Base-by-base conservation (phyloP, 2,113 vertebrate species). In the Macaca mulatta region DNA sequence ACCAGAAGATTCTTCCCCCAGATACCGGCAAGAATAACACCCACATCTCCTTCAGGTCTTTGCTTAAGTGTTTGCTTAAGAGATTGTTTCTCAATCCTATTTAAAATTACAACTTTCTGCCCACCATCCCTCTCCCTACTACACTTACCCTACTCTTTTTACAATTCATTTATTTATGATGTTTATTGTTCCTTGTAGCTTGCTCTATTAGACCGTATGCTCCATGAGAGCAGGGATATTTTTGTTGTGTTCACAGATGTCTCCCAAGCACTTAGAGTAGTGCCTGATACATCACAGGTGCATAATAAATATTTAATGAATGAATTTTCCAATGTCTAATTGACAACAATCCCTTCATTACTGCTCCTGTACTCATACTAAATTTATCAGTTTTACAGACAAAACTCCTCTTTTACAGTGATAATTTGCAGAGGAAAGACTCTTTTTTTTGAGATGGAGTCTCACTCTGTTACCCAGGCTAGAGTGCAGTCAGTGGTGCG, bases 241-340 rank as follows among this genome's bases (percentile, higher is more conserved):
- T 77, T 12, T 72, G n/a, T 79, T 57, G 72, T 74, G 38, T 72
- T 74, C 74, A 40, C 2, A 17, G 40, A 78, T 50, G 43, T 86
- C 77, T 83, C 32, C 57, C 23, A 82, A 43, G 59, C 45, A 61
- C 32, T 22, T n/a, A 89, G n/a, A 81, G 38, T 8, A 77, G 30
- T 57, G 30, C n/a, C 16, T 7, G 23, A 27, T 52, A 89, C 50
- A 86, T 69, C 94, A 27, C 72, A 91, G n/a, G 59, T 88, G 13
- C n/a, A 80, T 80, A 82, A 94, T 82, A 85, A 89, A 94, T 74
- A 75, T 22, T n/a, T 17, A 64, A 48, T 57, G 77, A 94, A 77
- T 85, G 57, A 59, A 59, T 40, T 38, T 69, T 50, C 23, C 38
- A 77, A 57, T 70, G 64, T 16, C 20, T 74, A 32, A 45, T 59